A percentile compares a stretch with the other conserved stretches of the same genome.
Conservation (phyloP, 2,797 vertebrate genomes). For the Cyprinodon diabolis region DNA sequence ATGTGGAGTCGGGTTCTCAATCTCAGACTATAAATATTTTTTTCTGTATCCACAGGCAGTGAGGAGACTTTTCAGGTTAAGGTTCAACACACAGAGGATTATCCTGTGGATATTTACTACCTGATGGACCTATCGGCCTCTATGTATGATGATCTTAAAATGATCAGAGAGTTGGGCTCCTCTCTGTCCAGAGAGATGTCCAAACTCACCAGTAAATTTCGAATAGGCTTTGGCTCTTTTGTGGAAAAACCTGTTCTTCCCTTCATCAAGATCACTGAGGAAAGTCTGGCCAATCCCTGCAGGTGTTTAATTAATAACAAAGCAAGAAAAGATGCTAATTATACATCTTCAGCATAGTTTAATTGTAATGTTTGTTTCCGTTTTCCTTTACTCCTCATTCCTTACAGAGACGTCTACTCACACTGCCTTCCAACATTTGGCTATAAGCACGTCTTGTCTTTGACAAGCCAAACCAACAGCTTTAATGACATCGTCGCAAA, state of each 20-base stretch:
- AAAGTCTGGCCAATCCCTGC: constrained; percentile 91
- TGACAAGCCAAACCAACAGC: constrained; percentile 89
- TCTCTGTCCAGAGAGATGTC: constrained; percentile 94
- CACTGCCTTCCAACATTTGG: constrained; percentile 91
- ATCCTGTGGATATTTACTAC: constrained; percentile 98
- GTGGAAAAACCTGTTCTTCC: constrained; percentile 97
- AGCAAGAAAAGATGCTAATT: neutral
- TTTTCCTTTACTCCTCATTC: constrained; percentile 24
- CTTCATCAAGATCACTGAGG: constrained; percentile 89
- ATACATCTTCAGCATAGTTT: neutral
- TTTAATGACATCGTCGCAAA: constrained; percentile 91
- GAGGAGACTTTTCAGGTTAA: constrained; percentile 90
- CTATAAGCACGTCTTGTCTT: constrained; percentile 90
- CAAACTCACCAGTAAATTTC: constrained; percentile 94
- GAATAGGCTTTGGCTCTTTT: constrained; percentile 96
- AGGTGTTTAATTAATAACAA: constrained; percentile 74
- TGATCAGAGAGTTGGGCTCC: constrained; percentile 92
- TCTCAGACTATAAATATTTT: constrained; percentile 20
- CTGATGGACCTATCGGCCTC: constrained; percentile 98
- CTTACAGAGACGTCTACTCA: constrained; percentile 70
- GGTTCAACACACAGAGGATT: constrained; percentile 93
- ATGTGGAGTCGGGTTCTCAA: neutral
- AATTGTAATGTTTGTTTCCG: constrained; percentile 3
- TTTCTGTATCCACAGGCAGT: constrained; percentile 76
- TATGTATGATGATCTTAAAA: constrained; percentile 92